phyloP scores from a whole-genome alignment of 2,888 invertebrate species.

The Drosophila pseudotakahashii region DNA sequence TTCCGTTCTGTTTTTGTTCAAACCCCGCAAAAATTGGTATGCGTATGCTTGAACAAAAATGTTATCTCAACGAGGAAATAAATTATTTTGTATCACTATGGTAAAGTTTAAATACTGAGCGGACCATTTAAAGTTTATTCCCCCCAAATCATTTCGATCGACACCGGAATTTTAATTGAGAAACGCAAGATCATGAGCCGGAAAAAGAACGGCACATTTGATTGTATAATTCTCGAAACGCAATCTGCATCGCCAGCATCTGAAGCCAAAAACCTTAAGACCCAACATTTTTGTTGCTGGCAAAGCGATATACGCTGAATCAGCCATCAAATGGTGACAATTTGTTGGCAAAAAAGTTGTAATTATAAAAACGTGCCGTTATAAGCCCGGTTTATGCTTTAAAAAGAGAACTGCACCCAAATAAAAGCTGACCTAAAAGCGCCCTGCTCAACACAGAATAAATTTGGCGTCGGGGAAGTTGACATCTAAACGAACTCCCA shows the following conservation, averaged over 20 bases:
- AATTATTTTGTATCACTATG: not conserved
- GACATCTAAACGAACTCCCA: too few relatives aligned
- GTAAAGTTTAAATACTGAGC: constrained; percentile 1
- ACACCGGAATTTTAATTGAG: constrained; percentile 26
- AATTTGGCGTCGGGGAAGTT: constrained; percentile 14
- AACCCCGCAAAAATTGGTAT: too few relatives aligned
- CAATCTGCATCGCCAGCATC: constrained; percentile 22
- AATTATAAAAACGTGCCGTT: constrained; percentile 45
- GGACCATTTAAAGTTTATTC: constrained; percentile 17
- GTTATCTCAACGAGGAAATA: too few relatives aligned
- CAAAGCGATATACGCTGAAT: constrained; percentile 18
- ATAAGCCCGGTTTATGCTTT: constrained; percentile 13
- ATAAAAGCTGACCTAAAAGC: constrained; percentile 26
- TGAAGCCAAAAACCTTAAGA: constrained; percentile 14
- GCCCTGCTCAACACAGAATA: constrained; percentile 3
- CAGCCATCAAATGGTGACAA: constrained; percentile 33
- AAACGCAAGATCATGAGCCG: constrained; percentile 4
- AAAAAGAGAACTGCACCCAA: constrained; percentile 42
- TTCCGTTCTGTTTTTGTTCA: too few relatives aligned
- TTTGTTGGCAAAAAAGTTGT: constrained; percentile 34
- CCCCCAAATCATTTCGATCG: constrained; percentile 3
- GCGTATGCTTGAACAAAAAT: too few relatives aligned
- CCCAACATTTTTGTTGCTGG: not conserved
- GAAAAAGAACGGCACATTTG: constrained; percentile 26
- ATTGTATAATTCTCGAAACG: constrained; percentile 23